Evolutionary conservation across 2,113 vertebrate genomes (phyloP), one percentile per base, ranked within the genome.

Genomic region (Gobiocypris rarus): DNA sequence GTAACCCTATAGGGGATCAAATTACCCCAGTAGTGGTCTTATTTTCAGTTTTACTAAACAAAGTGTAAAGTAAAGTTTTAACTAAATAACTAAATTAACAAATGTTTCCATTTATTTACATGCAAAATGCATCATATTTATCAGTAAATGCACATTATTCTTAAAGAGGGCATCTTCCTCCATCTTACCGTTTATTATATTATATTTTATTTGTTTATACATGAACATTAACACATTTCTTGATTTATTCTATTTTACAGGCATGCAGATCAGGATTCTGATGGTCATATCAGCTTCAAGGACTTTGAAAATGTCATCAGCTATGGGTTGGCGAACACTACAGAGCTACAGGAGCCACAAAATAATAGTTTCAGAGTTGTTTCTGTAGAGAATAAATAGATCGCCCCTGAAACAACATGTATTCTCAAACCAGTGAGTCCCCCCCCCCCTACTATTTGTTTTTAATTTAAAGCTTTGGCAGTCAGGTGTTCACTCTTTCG

Each of bases 261-360:
- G 93, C 93, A 94, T 85, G 91, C 94, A 0, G 78, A 96, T 93
- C 93, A 88, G 70, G 94, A 96, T 88, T 94, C 93, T 54, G 94
- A 95, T 79, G 94, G 93, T 50, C 88, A 83, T 5, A 86, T 95
- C 81, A 94, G 93, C 92, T 96, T 95, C 91, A 94, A 93, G 93
- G 96, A 95, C 85, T 95, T 95, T 83, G 93, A 96, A 85, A 93
- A 85, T 43, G 92, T 92, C 87, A 87, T 95, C 89, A 91, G 92
- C 76, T 90, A 88, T 0, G 87, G 93, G 76, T 87, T 91, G 89
- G 91, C 89, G 69, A 87, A 93, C 63, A 71, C 76, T 87, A 75
- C 78, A 80, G 15, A 31, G 9, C 41, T 22, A 56, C 22, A 10
- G 24, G 52, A 50, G 17, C 9, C 69, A 38, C 76, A 14, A 59